Conservation (phyloP, 1,140 invertebrate species). For the Amphibalanus amphitrite region DNA sequence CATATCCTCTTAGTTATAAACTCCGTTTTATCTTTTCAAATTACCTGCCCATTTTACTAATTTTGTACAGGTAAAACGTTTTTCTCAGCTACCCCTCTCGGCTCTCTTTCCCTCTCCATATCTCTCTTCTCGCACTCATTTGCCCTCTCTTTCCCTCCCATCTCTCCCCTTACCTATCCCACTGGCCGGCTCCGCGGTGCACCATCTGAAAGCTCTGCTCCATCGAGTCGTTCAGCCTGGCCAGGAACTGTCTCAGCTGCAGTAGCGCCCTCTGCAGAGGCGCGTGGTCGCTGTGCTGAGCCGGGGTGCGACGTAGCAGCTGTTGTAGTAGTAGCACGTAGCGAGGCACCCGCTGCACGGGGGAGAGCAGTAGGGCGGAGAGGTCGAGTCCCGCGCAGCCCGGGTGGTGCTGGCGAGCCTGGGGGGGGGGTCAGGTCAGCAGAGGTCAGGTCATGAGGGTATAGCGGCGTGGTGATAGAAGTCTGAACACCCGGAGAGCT, state of each 20-base stretch:
- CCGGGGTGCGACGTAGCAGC: conserved; percentile 24
- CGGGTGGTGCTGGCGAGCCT: conserved; percentile 23
- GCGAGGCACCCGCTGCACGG: conserved; percentile 27
- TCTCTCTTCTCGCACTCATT: no score
- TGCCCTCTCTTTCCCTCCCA: no score
- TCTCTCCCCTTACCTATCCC: no score
- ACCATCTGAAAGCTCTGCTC: conserved; percentile 27
- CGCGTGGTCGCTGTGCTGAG: conserved; percentile 23
- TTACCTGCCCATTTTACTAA: no score
- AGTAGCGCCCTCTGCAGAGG: conserved; percentile 23
- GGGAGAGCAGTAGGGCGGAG: conserved; percentile 25
- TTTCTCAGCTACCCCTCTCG: no score
- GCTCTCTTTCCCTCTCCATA: no score
- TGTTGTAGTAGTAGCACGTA: conserved; percentile 28
- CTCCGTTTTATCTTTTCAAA: no score
- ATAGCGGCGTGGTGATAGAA: no score
- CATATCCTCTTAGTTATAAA: no score
- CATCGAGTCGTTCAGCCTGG: conserved; percentile 26
- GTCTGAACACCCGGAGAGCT: no score
- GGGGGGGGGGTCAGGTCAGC: not conserved
- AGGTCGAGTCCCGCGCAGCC: conserved; percentile 25
- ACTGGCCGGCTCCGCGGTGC: no score
- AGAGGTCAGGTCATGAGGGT: not conserved
- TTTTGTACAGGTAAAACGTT: no score
- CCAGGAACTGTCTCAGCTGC: conserved; percentile 24